Base-by-base conservation (phyloP, 2,888 invertebrate genomes). In the Dynastes grantii region DNA sequence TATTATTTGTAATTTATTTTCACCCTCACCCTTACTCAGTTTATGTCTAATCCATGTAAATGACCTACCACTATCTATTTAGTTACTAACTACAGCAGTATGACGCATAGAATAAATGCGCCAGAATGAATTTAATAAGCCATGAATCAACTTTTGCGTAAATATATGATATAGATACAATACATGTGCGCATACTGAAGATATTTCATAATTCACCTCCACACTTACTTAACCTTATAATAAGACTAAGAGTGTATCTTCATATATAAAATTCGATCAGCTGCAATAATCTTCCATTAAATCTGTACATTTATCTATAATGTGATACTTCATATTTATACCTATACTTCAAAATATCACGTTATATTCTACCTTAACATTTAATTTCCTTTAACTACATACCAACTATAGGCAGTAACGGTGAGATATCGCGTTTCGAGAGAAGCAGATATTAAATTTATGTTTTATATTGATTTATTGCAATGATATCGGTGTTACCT, bases 401-500 rank as follows among this genome's bases (percentile, higher is more conserved):
- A 45, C 37, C 58, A 40, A 73, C 40, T 27, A 55, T 11, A 45
- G 27, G 16, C 61, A 75, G 61, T 75, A 75, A 73, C 45, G 32
- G 58, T 11, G 27, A 75, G 63, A 61, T 75, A 75, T 75, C 61
- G 73, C 40, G 13, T 75, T 75, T 61, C 73, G n/a, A 27, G 11
- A 13, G 22, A 45, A 45, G 49, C 13, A 49, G 61, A 61, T 45
- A 71, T 71, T 53, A 45, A 63, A 75, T 61, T 75, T 61, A 45
- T 75, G 55, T 75, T 63, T 75, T 40, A 29, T 75, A 55, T 75
- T 75, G 61, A 75, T 61, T 61, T 75, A 75, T 75, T 45, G 49
- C 45, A 9, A 32, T 16, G 45, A 49, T 75, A 61, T 75, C 61
- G 55, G 49, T 61, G 71, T 61, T 49, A 45, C 40, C 45, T 55